Conservation (phyloP, 2,888 invertebrate genomes). For the Sesamia inferens region DNA sequence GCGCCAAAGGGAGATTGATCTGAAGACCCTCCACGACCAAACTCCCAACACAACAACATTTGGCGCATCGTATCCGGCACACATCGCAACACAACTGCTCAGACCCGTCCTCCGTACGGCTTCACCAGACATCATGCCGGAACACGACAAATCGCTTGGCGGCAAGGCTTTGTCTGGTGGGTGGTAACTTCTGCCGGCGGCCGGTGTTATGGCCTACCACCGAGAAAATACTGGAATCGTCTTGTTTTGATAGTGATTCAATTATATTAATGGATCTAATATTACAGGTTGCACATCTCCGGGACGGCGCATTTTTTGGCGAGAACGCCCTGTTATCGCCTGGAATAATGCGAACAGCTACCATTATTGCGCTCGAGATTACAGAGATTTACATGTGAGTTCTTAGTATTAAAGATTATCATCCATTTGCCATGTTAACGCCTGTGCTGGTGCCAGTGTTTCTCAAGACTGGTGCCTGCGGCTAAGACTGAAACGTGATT, state of each 20-base stretch:
- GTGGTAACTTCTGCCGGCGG: too few relatives aligned
- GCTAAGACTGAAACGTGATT: neutral
- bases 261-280: neutral
- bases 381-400: slow-evolving; percentile 88
- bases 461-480: neutral
- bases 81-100: too few relatives aligned
- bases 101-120: too few relatives aligned
- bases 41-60: too few relatives aligned
- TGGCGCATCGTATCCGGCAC: too few relatives aligned
- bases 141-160: too few relatives aligned
- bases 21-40: too few relatives aligned
- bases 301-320: slow-evolving; percentile 91
- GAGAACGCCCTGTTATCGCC: slow-evolving; percentile 89
- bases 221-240: neutral
- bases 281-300: slow-evolving; percentile 82
- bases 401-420: neutral
- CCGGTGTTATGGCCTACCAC: too few relatives aligned
- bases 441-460: neutral
- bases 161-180: too few relatives aligned
- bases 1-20: too few relatives aligned
- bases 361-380: slow-evolving; percentile 90
- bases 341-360: slow-evolving; percentile 85
- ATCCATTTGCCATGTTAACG: neutral
- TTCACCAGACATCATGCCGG: too few relatives aligned
- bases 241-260: slow-evolving; percentile 10